These are phyloP conservation scores for Lithophane socia DNA, from an alignment of 2,888 invertebrate species.

Conservation along the genomic window DNA sequence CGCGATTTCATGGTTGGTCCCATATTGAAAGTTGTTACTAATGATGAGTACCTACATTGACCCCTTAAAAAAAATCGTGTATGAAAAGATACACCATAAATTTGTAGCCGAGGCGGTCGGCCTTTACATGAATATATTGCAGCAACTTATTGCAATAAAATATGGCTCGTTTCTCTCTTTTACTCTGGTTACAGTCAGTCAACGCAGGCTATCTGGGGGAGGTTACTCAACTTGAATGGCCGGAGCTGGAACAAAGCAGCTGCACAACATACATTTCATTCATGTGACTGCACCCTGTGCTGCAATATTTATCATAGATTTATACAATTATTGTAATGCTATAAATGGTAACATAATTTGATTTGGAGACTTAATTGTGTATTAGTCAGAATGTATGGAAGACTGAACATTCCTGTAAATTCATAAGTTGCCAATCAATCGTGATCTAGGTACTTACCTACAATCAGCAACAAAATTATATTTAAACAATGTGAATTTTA, in stretches of 20 bases:
- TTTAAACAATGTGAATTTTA: background rate
- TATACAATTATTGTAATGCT: background rate
- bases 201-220: slow-evolving; percentile 6
- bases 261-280: background rate
- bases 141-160: background rate
- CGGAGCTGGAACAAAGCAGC: background rate
- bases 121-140: background rate
- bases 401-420: background rate
- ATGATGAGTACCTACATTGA: too few relatives aligned
- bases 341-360: background rate
- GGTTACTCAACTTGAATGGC: background rate
- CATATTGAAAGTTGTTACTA: too few relatives aligned
- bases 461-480: background rate
- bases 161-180: slow-evolving; percentile 18
- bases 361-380: background rate
- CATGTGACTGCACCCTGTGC: background rate
- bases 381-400: background rate
- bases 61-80: too few relatives aligned
- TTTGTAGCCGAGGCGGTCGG: background rate
- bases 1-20: too few relatives aligned
- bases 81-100: too few relatives aligned
- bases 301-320: background rate
- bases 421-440: background rate
- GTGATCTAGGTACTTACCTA: background rate
- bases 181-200: slow-evolving; percentile 23